Evolutionary conservation across 2,888 invertebrate genomes (phyloP), one percentile per base, ranked within the genome.

Genomic region (Dichetophora obliterata): DNA sequence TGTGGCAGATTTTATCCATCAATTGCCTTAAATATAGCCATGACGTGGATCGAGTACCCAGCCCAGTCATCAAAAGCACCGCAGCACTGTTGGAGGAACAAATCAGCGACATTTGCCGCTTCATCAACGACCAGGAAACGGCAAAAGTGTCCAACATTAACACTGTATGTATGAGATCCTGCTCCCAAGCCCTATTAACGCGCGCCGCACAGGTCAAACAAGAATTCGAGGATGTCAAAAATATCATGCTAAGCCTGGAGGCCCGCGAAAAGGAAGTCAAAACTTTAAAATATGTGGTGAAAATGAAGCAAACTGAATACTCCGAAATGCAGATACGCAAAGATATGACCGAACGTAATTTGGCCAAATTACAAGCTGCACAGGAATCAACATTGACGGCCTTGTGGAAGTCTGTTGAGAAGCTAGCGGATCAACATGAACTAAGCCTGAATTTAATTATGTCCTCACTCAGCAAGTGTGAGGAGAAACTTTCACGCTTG

Each of bases 391-490:
- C 82, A 11, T 77, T 86, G 0, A 81, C 79, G 8, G 75, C 82
- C 19, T 78, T 86, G 14, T 82, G 82, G 6, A 81, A 81, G 19
- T 80, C 79, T 37, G 81, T 97, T 57, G 98, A 98, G 76, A 97
- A 98, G n/a, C 79, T 87, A 84, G 83, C 86, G 59, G 92, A 95
- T 0, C 92, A 93, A 69, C 91, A 97, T 90, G 87, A 85, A 82
- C 93, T 95, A 86, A 97, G 96, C 87, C 96, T 97, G 88, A 96
- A 96, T 89, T 97, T 98, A 86, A 96, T 95, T 89, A 97, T 98
- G 85, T 96, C 97, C 86, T 96, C 98, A 0, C 92, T 98, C 92
- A 97, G 98, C 86, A 95, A 95, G 79, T 90, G 98, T 24, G 97
- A 97, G 86, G 94, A 94, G 6, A 98, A 99, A 86, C 95, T 99